A percentile compares a stretch with the other conserved stretches of the same genome.
Conservation (phyloP, 2,888 invertebrate genomes). For the Chouioia cunea region DNA sequence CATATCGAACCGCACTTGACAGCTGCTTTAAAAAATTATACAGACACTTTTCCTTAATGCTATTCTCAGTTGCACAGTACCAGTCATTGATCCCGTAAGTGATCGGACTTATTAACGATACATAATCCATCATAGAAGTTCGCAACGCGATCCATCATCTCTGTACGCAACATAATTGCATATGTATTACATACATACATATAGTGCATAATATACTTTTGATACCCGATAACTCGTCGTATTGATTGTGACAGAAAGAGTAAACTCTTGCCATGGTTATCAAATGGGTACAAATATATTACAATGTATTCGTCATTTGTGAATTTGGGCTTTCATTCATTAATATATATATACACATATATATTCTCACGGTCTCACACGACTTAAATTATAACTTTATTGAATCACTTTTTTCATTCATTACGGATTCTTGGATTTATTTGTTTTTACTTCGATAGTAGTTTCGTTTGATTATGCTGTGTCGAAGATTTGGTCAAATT, state of each 20-base stretch:
- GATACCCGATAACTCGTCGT: constrained; percentile 27
- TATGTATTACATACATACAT: not conserved
- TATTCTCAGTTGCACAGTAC: too few species aligned
- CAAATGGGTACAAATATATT: constrained; percentile 23
- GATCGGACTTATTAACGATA: not conserved
- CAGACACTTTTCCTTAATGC: too few species aligned
- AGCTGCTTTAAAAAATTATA: too few species aligned
- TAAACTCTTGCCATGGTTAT: constrained; percentile 13
- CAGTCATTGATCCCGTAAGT: too few species aligned
- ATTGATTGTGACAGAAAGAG: constrained; percentile 2
- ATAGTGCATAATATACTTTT: not conserved
- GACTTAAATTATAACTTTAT: not conserved
- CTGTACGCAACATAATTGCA: not conserved
- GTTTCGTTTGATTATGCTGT: too few species aligned
- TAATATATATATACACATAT: too few species aligned
- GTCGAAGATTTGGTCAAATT: too few species aligned
- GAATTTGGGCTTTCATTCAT: too few species aligned
- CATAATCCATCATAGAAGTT: constrained; percentile 10
- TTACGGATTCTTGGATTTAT: not conserved
- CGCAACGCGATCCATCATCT: constrained; percentile 8
- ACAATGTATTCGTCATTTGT: constrained; percentile 20
- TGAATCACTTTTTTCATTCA: constrained; percentile 12
- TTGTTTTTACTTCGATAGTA: too few species aligned
- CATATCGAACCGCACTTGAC: too few species aligned
- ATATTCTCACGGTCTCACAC: too few species aligned